A percentile compares a stretch with the other conserved stretches of the same genome.
These are phyloP conservation scores for Acheta domesticus DNA, from an alignment of 2,888 invertebrate species.

Conservation along the genomic window DNA sequence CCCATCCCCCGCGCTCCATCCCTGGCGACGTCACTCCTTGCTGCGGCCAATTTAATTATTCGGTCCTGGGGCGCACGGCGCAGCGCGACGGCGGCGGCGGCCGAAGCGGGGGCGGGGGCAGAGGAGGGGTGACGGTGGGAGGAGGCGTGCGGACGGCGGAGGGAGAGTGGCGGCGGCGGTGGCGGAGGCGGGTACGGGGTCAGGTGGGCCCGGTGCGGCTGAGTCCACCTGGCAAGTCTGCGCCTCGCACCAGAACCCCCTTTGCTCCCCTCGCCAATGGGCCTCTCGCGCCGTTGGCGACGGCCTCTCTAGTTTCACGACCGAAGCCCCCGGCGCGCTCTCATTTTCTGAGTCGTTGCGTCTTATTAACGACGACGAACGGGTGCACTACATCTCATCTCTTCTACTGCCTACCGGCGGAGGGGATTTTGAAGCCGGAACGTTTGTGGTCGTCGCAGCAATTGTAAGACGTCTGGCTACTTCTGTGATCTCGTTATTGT, in stretches of 20 bases:
- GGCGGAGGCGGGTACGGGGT: neutral
- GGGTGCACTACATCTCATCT: no score
- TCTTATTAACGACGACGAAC: neutral
- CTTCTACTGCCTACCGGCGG: no score
- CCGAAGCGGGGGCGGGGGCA: neutral
- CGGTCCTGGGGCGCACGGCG: constrained; percentile 1
- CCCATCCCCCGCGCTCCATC: no score
- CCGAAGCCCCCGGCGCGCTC: neutral
- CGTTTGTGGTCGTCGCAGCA: no score
- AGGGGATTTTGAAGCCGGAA: no score
- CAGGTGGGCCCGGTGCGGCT: neutral
- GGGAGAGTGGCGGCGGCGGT: neutral
- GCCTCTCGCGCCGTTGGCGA: neutral
- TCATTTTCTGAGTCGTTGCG: constrained; percentile 10
- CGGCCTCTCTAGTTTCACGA: neutral
- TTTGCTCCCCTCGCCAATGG: neutral
- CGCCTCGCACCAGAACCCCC: neutral
- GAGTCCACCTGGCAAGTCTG: constrained; percentile 5
- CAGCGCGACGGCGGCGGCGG: neutral
- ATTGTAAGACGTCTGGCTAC: no score
- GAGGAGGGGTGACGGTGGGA: neutral
- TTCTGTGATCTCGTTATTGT: no score
- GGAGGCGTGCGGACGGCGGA: neutral
- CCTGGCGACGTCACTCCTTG: neutral
- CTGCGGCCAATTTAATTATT: constrained; percentile 18